Evolutionary conservation across 2,113 vertebrate species (phyloP).

Genomic region (Lutjanus erythropterus): DNA sequence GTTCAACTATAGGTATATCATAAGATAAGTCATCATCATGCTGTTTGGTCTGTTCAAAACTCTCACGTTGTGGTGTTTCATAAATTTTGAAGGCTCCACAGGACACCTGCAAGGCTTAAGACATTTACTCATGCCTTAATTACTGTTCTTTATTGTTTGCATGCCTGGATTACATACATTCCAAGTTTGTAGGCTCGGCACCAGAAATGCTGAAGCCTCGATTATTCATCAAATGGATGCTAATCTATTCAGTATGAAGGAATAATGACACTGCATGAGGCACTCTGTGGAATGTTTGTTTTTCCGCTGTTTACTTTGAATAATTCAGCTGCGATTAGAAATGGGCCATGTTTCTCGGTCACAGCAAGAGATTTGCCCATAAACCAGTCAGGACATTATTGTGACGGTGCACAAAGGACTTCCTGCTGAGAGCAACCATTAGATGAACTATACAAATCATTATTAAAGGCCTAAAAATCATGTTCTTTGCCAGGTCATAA

Average conservation of each 20-base stretch:
- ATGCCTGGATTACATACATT: not conserved
- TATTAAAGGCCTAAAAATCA: constrained; percentile 1
- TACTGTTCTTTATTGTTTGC: not conserved
- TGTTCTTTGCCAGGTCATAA: not conserved
- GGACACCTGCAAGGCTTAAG: not conserved
- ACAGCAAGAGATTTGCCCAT: constrained; percentile 12
- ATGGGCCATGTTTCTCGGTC: constrained; percentile 16
- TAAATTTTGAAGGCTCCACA: not conserved
- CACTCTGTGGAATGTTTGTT: constrained; percentile 31
- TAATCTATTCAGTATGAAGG: not conserved
- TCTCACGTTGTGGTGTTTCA: not conserved
- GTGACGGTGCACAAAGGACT: constrained; percentile 2
- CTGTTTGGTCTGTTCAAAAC: not conserved
- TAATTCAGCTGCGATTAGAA: constrained; percentile 30
- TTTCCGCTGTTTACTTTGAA: constrained; percentile 33
- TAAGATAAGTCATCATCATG: not conserved
- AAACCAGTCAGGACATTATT: constrained; percentile 9
- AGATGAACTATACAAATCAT: constrained; percentile 24
- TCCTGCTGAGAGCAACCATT: constrained; percentile 25
- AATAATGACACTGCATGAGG: constrained; percentile 7
- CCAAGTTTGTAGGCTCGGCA: not conserved
- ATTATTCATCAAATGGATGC: constrained; percentile 15
- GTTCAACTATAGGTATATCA: not conserved
- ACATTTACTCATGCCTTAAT: not conserved
- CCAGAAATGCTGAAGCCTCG: constrained; percentile 12